Base-by-base conservation (phyloP, 1,140 invertebrate genomes). In the Aphidius ervi region DNA sequence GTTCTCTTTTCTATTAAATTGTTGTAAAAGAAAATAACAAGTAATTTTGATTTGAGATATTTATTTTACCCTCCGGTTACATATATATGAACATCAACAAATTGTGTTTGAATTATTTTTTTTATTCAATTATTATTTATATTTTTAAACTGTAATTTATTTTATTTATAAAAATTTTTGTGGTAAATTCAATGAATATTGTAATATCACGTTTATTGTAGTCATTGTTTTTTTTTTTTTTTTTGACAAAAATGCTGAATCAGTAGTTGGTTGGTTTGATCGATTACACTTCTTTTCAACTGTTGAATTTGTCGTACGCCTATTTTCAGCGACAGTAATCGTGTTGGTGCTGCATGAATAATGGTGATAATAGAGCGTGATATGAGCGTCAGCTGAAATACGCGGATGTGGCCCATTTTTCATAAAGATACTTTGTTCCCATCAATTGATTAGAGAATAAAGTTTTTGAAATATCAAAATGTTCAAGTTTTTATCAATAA, bases 301-400 rank as follows among this genome's bases (percentile, higher is more conserved):
- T 31, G 50, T 23, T 50, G 43, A 56, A 62, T 54, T 48, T 57
- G 60, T 62, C 57, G 55, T 47, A 56, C 43, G 6, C 8, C 31
- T 57, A 50, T 55, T 45, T 47, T 40, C 42, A 31, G 47, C 31
- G 23, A 57, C 46, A 54, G 41, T 7, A 42, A 16, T 54, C 52
- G 52, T 54, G 52, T 41, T 40, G 46, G 10, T 47, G 43, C 56
- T 61, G 5, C 45, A 49, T 61, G 46, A 46, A 61, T 55, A 61
- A 50, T 50, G 31, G 8, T 5, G 46, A 56, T 57, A 9, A 45
- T 31, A 55, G 23, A 31, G 23, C 23, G 23, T 31, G 23, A 31
- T 31, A 31, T 31, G 23, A 31, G 23, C 23, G 23, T 31, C 23
- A 31, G 23, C 2, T 31, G 23, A 31, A 31, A 31, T 31, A 31